A percentile compares a stretch with the other conserved stretches of the same genome.
These are phyloP conservation scores for Zygaena filipendulae DNA, from an alignment of 2,888 invertebrate species.

Conservation along the genomic window DNA sequence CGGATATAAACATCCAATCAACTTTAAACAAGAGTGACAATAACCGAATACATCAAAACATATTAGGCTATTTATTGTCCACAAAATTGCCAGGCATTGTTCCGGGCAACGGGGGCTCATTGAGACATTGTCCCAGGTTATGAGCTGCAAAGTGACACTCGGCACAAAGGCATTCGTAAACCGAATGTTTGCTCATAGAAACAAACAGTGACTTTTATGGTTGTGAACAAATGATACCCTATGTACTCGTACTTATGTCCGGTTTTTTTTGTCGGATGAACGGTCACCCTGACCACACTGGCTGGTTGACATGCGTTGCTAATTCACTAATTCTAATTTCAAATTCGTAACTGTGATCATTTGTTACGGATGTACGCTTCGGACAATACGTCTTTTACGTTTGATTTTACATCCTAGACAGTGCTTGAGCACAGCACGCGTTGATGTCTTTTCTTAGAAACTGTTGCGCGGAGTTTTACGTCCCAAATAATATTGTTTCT, in stretches of 20 bases:
- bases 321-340: slow-evolving; percentile 47
- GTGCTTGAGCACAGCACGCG: slow-evolving; percentile 1
- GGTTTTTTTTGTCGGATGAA: slow-evolving; percentile 38
- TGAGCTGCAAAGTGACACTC: slow-evolving; percentile 31
- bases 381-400: not conserved
- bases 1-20: slow-evolving; percentile 47
- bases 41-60: slow-evolving; percentile 59
- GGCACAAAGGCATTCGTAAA: slow-evolving; percentile 23
- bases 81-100: slow-evolving; percentile 53
- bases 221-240: slow-evolving; percentile 21
- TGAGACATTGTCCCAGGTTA: slow-evolving; percentile 30
- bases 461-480: not conserved
- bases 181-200: slow-evolving; percentile 35
- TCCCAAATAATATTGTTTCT: slow-evolving; percentile 1
- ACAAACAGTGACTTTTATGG: slow-evolving; percentile 27
- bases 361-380: too few relatives aligned
- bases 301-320: slow-evolving; percentile 47
- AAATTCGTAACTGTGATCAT: slow-evolving; percentile 17
- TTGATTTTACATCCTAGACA: not conserved
- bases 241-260: too few relatives aligned
- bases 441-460: slow-evolving; percentile 10
- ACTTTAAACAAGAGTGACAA: slow-evolving; percentile 31
- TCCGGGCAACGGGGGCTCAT: slow-evolving; percentile 43
- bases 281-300: slow-evolving; percentile 51
- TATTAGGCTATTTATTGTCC: slow-evolving; percentile 55